phyloP scores from a whole-genome alignment of 2,797 vertebrate genomes.

The Dermochelys coriacea region DNA sequence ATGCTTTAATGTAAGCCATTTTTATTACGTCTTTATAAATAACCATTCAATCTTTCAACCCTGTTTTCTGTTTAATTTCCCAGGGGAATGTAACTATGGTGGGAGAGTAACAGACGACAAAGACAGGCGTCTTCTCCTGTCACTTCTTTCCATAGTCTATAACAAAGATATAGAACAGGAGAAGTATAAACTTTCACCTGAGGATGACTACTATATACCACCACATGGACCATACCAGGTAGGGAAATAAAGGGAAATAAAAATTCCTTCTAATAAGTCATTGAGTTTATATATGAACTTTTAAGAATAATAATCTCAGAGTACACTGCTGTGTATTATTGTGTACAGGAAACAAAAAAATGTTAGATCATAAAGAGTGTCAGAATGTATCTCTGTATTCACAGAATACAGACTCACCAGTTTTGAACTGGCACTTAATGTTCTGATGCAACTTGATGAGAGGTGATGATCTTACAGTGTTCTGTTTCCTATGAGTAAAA shows the following conservation, averaged over 20 bases:
- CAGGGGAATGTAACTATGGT: slow-evolving; percentile 97
- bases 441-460: accelerated
- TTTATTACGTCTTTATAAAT: neutral
- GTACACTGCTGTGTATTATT: neutral
- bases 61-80: slow-evolving; percentile 18
- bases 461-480: neutral
- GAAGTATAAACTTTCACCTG: slow-evolving; percentile 85
- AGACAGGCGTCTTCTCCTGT: slow-evolving; percentile 92
- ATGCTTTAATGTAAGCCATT: neutral
- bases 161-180: slow-evolving; percentile 88
- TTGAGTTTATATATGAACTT: neutral
- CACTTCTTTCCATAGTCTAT: slow-evolving; percentile 91
- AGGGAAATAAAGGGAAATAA: slow-evolving; percentile 7
- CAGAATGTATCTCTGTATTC: neutral
- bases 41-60: neutral
- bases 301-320: neutral
- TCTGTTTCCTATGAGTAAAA: neutral
- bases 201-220: slow-evolving; percentile 87
- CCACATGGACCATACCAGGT: slow-evolving; percentile 89
- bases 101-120: slow-evolving; percentile 97
- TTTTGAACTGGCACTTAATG: neutral
- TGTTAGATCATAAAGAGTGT: neutral
- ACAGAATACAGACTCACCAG: neutral
- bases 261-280: neutral
- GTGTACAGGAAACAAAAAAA: neutral